These are phyloP conservation scores for Spisula subtruncata DNA, from an alignment of 2,888 invertebrate genomes.

Conservation along the genomic window DNA sequence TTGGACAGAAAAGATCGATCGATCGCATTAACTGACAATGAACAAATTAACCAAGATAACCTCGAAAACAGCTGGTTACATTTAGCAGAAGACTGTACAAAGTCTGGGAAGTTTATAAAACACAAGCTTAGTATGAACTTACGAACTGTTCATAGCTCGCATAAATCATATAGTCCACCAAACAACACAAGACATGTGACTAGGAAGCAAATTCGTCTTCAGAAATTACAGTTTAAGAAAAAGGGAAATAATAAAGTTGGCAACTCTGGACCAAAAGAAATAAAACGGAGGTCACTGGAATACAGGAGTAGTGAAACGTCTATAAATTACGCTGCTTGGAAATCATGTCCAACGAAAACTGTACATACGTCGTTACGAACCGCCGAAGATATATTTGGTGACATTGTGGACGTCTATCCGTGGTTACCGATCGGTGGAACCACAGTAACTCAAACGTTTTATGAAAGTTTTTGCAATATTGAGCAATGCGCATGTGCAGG, in stretches of 20 bases:
- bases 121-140: neutral
- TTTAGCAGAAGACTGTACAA: neutral
- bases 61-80: neutral
- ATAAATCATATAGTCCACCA: neutral
- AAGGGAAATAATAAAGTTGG: neutral
- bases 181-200: neutral
- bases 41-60: neutral
- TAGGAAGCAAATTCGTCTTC: too few species aligned
- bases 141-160: neutral
- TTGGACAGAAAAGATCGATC: neutral
- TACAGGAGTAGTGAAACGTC: neutral
- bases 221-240: neutral
- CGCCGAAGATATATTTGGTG: constrained; percentile 51
- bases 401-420: constrained; percentile 43
- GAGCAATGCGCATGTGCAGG: constrained; percentile 53
- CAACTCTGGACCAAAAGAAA: neutral
- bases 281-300: neutral
- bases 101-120: neutral
- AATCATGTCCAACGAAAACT: constrained; percentile 12
- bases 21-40: neutral
- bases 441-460: constrained; percentile 40
- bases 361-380: neutral
- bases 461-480: constrained; percentile 54
- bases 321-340: neutral
- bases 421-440: constrained; percentile 29